Base-by-base conservation (phyloP, 37 sponge, comb jelly and placozoan genomes). In the Tethya wilhelma region DNA sequence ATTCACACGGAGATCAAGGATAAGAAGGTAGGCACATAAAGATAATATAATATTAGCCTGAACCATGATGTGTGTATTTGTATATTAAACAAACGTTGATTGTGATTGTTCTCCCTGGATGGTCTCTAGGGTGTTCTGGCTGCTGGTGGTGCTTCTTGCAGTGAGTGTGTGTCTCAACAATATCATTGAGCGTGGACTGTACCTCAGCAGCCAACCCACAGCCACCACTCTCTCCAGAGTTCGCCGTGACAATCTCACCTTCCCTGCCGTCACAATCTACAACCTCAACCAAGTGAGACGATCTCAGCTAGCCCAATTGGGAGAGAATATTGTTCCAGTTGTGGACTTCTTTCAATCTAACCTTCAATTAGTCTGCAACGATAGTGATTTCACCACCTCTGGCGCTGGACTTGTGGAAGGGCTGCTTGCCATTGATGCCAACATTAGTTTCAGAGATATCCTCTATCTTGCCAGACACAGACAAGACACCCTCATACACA, bases 91-190 rank as follows among this genome's bases (percentile, higher is more conserved):
- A n/a, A n/a, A n/a, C n/a, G n/a, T n/a, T n/a, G n/a, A n/a, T n/a
- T n/a, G n/a, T n/a, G n/a, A n/a, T n/a, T n/a, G n/a, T n/a, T n/a
- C n/a, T n/a, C 40, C 79, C 9, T 64, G 73, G 43, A 41, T 12
- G 20, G 87, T 68, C 11, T 34, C 70, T 34, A 20, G 81, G 0
- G 37, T 87, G 14, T 56, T 80, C 46, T 87, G 87, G 87, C n/a
- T 74, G 38, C n/a, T 74, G 19, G 26, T 87, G 42, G 31, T 80
- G 38, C 59, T 87, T 8, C 53, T 28, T 17, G 68, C 76, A 25
- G 19, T 38, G 2, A 59, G 19, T 0, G 75, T 69, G 7, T 74
- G 76, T 66, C 59, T 80, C 55, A 69, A 75, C 87, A 74, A 64
- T 23, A 42, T 72, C 37, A 31, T 53, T 19, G 70, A 67, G 31